These are phyloP conservation scores for Chelonus formosanus DNA, from an alignment of 2,888 invertebrate genomes.

Conservation along the genomic window DNA sequence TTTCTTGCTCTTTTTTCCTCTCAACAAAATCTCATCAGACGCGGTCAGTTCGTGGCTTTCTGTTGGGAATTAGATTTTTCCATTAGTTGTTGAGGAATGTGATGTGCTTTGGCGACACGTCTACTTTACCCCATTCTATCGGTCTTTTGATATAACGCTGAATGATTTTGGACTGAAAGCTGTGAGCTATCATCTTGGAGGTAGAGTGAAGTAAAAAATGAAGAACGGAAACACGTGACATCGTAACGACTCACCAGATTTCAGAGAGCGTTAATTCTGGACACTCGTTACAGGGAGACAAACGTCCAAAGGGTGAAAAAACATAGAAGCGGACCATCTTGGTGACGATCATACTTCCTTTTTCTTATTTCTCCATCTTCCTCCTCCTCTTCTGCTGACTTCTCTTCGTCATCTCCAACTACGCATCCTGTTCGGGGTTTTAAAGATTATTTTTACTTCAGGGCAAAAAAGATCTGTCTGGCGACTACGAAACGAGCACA, in stretches of 20 bases:
- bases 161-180: neutral
- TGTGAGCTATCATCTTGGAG: constrained; percentile 1
- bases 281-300: constrained; percentile 59
- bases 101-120: too few relatives aligned
- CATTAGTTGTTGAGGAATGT: constrained; percentile 12
- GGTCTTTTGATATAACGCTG: too few relatives aligned
- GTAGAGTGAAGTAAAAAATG: neutral
- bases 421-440: constrained; percentile 65
- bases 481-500: constrained; percentile 59
- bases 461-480: constrained; percentile 65
- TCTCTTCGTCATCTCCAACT: constrained; percentile 48
- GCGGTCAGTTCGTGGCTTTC: constrained; percentile 40
- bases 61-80: constrained; percentile 24
- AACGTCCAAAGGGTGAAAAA: constrained; percentile 63
- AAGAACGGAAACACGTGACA: constrained; percentile 25
- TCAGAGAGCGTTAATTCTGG: constrained; percentile 56
- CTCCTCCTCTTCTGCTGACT: constrained; percentile 33
- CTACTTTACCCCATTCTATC: too few relatives aligned
- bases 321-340: constrained; percentile 52
- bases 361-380: constrained; percentile 23
- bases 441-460: constrained; percentile 65
- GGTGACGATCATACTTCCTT: constrained; percentile 53
- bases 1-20: too few relatives aligned
- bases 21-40: constrained; percentile 40
- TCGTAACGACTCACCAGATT: constrained; percentile 15